Conservation (phyloP, 2,888 invertebrate species). For the Oligia fasciuncula region DNA sequence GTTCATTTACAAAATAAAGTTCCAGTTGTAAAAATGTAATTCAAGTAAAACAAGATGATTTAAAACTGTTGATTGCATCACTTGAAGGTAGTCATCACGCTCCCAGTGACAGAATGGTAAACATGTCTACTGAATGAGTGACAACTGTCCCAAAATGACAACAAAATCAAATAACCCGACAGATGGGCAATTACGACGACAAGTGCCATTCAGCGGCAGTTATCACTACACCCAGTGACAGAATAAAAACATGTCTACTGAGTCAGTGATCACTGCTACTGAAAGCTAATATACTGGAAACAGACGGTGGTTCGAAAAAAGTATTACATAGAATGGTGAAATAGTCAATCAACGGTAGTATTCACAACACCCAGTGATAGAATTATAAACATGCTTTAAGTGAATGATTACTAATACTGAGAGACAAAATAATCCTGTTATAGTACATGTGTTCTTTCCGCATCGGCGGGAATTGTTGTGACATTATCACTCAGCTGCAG, state of each 20-base stretch:
- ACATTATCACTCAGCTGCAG: too few species aligned
- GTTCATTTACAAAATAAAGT: not conserved
- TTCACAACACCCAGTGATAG: not conserved
- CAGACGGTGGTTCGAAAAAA: too few species aligned
- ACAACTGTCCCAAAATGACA: conserved; percentile 22
- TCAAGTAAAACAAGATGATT: not conserved
- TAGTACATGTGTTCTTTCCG: too few species aligned
- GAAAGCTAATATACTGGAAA: too few species aligned
- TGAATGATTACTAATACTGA: too few species aligned
- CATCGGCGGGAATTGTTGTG: too few species aligned
- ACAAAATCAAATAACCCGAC: too few species aligned
- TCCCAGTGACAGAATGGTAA: conserved; percentile 30
- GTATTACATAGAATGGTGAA: too few species aligned
- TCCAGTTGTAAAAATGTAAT: not conserved
- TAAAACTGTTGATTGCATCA: not conserved
- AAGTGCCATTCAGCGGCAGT: not conserved
- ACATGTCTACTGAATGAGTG: conserved; percentile 40
- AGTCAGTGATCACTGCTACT: too few species aligned
- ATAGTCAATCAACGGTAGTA: not conserved
- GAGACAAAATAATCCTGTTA: too few species aligned
- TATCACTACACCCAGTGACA: not conserved
- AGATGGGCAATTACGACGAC: not conserved
- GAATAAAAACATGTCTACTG: too few species aligned
- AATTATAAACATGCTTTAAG: too few species aligned
- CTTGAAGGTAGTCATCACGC: not conserved